phyloP scores from a whole-genome alignment of 1,140 invertebrate species.

The Pemphigus obesinymphae region DNA sequence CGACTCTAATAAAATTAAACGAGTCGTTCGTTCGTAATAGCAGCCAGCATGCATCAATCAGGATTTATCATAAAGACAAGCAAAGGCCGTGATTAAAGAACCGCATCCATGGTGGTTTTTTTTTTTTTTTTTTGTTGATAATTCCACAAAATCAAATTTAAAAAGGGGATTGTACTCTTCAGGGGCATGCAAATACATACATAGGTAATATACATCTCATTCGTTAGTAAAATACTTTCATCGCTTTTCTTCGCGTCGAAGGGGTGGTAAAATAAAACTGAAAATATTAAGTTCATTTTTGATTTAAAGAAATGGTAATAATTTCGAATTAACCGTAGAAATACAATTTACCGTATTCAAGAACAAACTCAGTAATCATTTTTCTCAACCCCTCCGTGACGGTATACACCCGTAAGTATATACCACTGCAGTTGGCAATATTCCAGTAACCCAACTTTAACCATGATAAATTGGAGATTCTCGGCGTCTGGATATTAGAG shows the following conservation, averaged over 20 bases:
- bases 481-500: background rate
- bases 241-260: background rate
- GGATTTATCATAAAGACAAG: background rate
- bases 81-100: background rate
- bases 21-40: background rate
- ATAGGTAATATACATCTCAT: background rate
- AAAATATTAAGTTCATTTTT: background rate
- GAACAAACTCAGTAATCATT: background rate
- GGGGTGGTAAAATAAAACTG: background rate
- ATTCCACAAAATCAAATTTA: background rate
- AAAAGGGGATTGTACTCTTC: background rate
- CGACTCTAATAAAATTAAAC: background rate
- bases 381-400: background rate
- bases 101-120: background rate
- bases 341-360: background rate
- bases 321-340: conserved; percentile 6
- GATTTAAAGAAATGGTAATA: background rate
- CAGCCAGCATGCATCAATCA: background rate
- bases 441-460: background rate
- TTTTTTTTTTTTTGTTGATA: background rate
- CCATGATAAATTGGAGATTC: background rate
- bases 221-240: background rate
- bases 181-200: background rate
- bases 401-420: background rate
- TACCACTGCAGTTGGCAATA: background rate